Conservation (phyloP, 37 sponge, comb jelly and placozoan species). For the Ianthella basta region DNA sequence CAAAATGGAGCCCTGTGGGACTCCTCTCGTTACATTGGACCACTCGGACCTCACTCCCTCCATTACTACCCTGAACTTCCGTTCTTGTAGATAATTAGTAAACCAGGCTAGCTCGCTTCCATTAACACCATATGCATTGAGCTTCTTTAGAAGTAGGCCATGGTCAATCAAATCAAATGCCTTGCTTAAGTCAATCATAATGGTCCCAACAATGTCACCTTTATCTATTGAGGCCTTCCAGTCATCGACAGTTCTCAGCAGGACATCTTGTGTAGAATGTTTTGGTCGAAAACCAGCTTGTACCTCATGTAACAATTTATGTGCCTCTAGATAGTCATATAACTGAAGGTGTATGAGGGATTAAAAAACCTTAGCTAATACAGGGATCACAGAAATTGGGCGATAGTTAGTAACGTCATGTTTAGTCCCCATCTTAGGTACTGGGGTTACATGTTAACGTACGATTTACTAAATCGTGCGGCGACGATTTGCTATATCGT, state of each 20-base stretch:
- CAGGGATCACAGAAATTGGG: constrained; percentile 37
- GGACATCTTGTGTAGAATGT: constrained; percentile 2
- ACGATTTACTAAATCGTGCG: too few relatives aligned
- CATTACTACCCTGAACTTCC: not conserved
- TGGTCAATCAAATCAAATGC: constrained; percentile 41
- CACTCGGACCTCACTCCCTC: not conserved
- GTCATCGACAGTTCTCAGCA: constrained; percentile 5
- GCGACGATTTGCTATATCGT: too few relatives aligned
- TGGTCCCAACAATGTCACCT: constrained; percentile 19
- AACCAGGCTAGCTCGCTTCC: constrained; percentile 29
- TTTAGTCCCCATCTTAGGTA: not conserved
- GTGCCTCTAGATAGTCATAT: constrained; percentile 1
- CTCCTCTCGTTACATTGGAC: not conserved
- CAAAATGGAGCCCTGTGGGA: constrained; percentile 6
- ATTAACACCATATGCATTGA: constrained; percentile 6
- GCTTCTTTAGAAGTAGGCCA: constrained; percentile 27
- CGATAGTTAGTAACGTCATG: not conserved
- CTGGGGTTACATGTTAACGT: constrained; percentile 15
- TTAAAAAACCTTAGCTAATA: constrained; percentile 40
- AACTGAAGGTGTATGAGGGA: constrained; percentile 23
- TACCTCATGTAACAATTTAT: constrained; percentile 11
- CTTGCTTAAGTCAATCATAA: constrained; percentile 38
- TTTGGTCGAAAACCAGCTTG: too few relatives aligned
- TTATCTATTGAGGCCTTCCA: constrained; percentile 36
- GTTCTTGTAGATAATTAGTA: not conserved